Evolutionary conservation across 2,113 vertebrate genomes (phyloP).

Genomic region (Myrmecophaga tridactyla): DNA sequence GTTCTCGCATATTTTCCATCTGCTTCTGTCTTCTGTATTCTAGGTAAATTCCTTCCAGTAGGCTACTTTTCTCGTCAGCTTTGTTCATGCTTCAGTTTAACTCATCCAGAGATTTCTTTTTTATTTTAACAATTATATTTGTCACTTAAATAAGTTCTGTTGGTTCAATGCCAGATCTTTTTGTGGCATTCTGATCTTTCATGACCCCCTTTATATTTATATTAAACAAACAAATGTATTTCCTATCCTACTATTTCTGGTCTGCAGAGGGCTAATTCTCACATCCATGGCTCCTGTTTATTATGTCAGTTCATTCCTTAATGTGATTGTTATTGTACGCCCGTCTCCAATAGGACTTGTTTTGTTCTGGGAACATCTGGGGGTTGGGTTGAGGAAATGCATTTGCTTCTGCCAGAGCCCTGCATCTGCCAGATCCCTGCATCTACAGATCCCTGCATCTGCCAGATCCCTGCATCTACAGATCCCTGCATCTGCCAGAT

Average conservation of each 20-base stretch:
- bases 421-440: background rate
- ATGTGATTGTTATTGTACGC: background rate
- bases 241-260: background rate
- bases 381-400: background rate
- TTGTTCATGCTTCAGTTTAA: background rate
- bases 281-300: too few species aligned
- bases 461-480: background rate
- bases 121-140: background rate
- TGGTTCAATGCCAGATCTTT: background rate
- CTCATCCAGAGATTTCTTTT: background rate
- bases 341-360: rapidly evolving
- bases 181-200: background rate
- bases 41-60: background rate
- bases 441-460: background rate
- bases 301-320: background rate
- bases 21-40: background rate
- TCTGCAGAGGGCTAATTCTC: background rate
- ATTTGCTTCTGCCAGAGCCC: background rate
- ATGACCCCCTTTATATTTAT: background rate
- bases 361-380: background rate
- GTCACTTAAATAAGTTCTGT: background rate
- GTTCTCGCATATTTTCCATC: background rate
- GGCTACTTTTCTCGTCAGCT: background rate
- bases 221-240: background rate
- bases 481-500: background rate